Conservation (phyloP, 2,797 vertebrate species). For the Clarias laeviceps region DNA sequence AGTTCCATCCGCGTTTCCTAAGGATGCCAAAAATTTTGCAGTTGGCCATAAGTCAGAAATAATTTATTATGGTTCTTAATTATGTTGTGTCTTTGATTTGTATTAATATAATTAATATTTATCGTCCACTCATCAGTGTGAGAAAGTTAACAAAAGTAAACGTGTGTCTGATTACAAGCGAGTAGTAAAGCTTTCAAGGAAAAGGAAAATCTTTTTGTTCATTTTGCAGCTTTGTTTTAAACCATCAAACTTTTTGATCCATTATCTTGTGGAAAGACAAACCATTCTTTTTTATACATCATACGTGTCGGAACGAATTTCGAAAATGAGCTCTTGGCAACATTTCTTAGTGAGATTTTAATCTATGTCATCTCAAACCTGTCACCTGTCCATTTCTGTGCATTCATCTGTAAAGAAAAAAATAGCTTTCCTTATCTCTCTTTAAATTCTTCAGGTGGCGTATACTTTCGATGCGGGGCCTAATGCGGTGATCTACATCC, state of each 20-base stretch:
- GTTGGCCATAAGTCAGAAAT: neutral
- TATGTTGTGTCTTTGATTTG: neutral
- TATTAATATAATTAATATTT: neutral
- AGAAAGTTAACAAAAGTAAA: neutral
- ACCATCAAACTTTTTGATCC: neutral
- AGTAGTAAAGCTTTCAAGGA: neutral
- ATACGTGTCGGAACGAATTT: neutral
- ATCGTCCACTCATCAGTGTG: neutral
- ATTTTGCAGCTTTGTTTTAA: neutral
- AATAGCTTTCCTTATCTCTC: neutral
- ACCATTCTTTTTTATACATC: neutral
- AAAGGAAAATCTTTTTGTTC: neutral
- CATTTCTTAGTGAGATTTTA: neutral
- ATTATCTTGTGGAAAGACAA: neutral
- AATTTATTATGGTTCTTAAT: neutral
- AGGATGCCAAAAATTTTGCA: neutral
- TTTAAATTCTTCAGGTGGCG: slow-evolving; percentile 74
- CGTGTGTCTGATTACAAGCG: neutral
- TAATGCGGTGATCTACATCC: slow-evolving; percentile 88
- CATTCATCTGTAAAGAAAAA: neutral
- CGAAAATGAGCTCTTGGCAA: neutral
- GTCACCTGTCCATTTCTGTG: neutral
- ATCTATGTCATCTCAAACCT: neutral
- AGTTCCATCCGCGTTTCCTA: neutral
- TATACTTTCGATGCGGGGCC: slow-evolving; percentile 96